These are phyloP conservation scores for Acrossocheilus fasciatus DNA, from an alignment of 2,797 vertebrate species.

Conservation along the genomic window DNA sequence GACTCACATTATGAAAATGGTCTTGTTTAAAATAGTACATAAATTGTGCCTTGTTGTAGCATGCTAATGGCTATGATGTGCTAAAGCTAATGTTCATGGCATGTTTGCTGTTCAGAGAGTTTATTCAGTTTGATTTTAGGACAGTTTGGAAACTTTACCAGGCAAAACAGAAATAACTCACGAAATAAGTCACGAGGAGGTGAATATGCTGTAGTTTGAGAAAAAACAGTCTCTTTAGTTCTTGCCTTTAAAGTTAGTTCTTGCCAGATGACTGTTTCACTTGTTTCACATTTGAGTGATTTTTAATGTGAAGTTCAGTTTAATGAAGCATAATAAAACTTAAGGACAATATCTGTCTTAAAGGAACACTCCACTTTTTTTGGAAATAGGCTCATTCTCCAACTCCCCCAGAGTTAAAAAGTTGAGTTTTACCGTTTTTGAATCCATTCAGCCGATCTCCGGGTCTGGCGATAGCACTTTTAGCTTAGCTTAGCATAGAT, in stretches of 20 bases:
- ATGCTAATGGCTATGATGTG: slow-evolving; percentile 78
- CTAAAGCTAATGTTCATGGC: slow-evolving; percentile 76
- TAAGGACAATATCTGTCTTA: neutral
- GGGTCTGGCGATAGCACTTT: too few relatives aligned
- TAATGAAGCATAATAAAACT: neutral
- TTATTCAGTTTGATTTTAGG: slow-evolving; percentile 48
- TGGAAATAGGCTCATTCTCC: too few relatives aligned
- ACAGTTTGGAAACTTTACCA: slow-evolving; percentile 16
- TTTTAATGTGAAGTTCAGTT: neutral
- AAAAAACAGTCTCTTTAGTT: neutral
- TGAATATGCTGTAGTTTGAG: neutral
- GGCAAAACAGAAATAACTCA: neutral
- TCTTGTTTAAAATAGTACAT: slow-evolving; percentile 74
- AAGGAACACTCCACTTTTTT: too few relatives aligned
- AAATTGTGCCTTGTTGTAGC: slow-evolving; percentile 68
- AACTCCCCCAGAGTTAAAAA: too few relatives aligned
- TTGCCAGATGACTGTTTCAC: too few relatives aligned
- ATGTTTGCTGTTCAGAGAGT: slow-evolving; percentile 32
- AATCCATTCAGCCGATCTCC: too few relatives aligned
- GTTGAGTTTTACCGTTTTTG: too few relatives aligned
- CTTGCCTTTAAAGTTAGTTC: too few relatives aligned
- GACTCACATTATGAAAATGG: slow-evolving; percentile 86
- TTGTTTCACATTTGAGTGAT: too few relatives aligned
- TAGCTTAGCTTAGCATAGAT: too few relatives aligned
- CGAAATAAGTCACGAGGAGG: too few relatives aligned